These are phyloP conservation scores for Hydropsyche betteni DNA, from an alignment of 2,888 invertebrate genomes.

Conservation along the genomic window DNA sequence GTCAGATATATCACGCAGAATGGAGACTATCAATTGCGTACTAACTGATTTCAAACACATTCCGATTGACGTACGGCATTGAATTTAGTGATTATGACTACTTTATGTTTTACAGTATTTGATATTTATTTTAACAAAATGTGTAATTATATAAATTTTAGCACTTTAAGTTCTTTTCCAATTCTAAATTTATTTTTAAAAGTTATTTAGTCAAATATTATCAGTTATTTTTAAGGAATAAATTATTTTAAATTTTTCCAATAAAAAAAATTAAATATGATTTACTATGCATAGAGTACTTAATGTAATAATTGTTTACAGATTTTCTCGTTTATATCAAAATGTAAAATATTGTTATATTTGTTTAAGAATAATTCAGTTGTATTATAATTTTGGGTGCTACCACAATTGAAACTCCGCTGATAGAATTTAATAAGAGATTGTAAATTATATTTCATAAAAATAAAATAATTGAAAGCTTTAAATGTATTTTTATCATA, in stretches of 20 bases:
- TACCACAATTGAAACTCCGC: background rate
- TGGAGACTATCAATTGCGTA: slow-evolving; percentile 97
- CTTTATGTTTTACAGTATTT: no score
- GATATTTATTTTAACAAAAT: no score
- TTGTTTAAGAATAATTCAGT: background rate
- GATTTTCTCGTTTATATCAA: background rate
- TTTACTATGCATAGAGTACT: background rate
- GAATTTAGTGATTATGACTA: no score
- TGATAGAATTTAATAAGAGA: slow-evolving; percentile 6
- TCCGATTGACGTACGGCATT: slow-evolving; percentile 22
- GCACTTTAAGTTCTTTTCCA: no score
- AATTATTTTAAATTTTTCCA: no score
- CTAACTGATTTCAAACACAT: slow-evolving; percentile 69
- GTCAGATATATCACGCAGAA: slow-evolving; percentile 99
- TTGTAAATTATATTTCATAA: slow-evolving; percentile 13
- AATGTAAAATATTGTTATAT: background rate
- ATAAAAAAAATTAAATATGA: no score
- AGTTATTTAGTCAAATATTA: no score
- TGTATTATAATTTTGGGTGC: slow-evolving; percentile 16
- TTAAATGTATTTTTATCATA: background rate
- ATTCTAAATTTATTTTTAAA: no score
- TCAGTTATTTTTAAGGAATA: no score
- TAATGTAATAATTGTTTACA: background rate
- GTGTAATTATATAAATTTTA: no score
- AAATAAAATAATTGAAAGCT: slow-evolving; percentile 11